A percentile compares a stretch with the other conserved stretches of the same genome.
Conservation (phyloP, 2,113 vertebrate genomes). For the Bujurquina vittata region DNA sequence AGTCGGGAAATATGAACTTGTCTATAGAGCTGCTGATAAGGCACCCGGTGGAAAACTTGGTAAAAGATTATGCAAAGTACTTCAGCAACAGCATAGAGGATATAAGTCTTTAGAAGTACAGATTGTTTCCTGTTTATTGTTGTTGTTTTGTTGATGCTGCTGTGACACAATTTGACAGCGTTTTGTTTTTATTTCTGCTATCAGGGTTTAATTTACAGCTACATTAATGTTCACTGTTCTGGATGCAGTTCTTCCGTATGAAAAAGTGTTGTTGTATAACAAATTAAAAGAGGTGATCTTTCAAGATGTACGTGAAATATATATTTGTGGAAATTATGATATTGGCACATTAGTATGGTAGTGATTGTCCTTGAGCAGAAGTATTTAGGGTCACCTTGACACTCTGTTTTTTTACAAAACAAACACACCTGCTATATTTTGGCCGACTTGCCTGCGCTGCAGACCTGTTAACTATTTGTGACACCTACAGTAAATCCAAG, state of each 20-base stretch:
- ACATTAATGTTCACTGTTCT: not conserved
- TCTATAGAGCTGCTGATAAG: not conserved
- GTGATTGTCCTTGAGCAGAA: too few relatives aligned
- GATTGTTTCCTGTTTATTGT: not conserved
- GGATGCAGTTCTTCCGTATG: not conserved
- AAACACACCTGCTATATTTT: conserved; percentile 10
- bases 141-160: not conserved
- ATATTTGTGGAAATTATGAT: not conserved
- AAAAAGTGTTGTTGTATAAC: not conserved
- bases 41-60: not conserved
- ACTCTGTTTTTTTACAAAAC: not conserved
- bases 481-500: not conserved
- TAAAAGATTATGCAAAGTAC: not conserved
- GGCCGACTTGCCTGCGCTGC: not conserved
- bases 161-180: not conserved
- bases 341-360: not conserved
- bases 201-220: not conserved
- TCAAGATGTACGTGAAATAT: not conserved
- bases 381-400: not conserved
- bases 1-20: not conserved
- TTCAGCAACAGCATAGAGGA: not conserved
- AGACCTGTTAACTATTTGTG: not conserved
- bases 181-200: not conserved
- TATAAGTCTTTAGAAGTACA: not conserved
- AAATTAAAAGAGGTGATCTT: not conserved